Base-by-base conservation (phyloP, 2,888 invertebrate species). In the Empis stercorea region DNA sequence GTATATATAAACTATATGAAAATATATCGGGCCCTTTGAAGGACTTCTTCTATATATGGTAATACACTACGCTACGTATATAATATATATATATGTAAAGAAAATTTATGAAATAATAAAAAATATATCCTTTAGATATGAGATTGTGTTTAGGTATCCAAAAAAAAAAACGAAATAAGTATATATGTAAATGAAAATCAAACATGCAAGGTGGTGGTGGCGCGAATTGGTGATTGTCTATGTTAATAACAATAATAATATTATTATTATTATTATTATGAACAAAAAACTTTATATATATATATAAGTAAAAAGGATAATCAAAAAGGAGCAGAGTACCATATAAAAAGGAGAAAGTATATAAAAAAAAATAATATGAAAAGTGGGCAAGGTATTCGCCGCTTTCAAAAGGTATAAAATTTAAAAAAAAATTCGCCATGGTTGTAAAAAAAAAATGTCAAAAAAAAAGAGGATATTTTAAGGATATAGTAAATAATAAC, bases 101-200 rank as follows among this genome's bases (percentile, higher is more conserved):
- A n/a, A n/a, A n/a, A n/a, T n/a, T n/a, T 27, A 9, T 27, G 23
- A 20, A 20, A 20, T 4, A 20, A 20, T 27, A 27, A 6, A 27
- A 9, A 27, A 27, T 6, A 27, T 27, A 27, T 27, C 23, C 23
- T 27, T 27, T n/a, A 20, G 20, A 27, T 27, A 27, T 27, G 23
- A 27, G 23, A 7, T 2, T 27, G 23, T 27, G 9, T 27, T n/a
- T 27, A 27, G 9, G 23, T 4, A 51, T 55, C 56, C 56, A n/a
- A n/a, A n/a, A n/a, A n/a, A n/a, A n/a, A n/a, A n/a, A n/a, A n/a
- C n/a, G n/a, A n/a, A n/a, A n/a, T n/a, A n/a, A n/a, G n/a, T n/a
- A n/a, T n/a, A 56, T 61, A 60, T 64, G 60, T 61, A 66, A 67
- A 67, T 67, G 62, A 62, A 65, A 66, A 63, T 66, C 62, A 64